Evolutionary conservation across 2,113 vertebrate species (phyloP).

Genomic region (Hemibagrus wyckioides): DNA sequence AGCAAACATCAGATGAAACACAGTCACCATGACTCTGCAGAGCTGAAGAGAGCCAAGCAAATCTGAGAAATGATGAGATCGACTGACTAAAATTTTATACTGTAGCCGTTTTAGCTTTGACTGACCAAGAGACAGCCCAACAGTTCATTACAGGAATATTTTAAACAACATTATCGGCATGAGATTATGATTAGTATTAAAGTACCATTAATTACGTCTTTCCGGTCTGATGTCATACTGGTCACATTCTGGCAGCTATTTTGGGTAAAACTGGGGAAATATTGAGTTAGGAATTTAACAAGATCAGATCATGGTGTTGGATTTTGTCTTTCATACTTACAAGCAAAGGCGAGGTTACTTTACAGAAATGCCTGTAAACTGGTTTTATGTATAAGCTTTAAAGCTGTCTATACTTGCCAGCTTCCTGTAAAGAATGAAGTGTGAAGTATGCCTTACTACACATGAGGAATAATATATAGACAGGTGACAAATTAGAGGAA

Average conservation of each 20-base stretch:
- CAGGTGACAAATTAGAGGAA: neutral
- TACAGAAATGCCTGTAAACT: neutral
- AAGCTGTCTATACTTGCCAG: neutral
- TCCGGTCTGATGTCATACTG: neutral
- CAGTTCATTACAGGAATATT: neutral
- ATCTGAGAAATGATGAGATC: constrained; percentile 5
- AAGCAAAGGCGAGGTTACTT: neutral
- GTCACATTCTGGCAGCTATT: neutral
- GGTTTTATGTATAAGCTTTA: neutral
- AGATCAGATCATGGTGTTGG: neutral
- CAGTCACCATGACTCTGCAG: constrained; percentile 18
- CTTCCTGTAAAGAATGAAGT: neutral
- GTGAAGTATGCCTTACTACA: neutral
- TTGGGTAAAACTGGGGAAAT: neutral
- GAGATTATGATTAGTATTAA: neutral
- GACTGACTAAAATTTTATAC: neutral
- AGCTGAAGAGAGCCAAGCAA: neutral
- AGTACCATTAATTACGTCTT: neutral
- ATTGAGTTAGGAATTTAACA: neutral
- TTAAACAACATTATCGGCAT: neutral
- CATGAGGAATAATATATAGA: neutral
- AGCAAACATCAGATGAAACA: neutral
- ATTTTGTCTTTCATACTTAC: neutral
- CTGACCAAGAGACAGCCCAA: neutral
- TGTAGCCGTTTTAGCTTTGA: neutral